Evolutionary conservation across 2,113 vertebrate species (phyloP).

Genomic region (Platycercus adscitus): DNA sequence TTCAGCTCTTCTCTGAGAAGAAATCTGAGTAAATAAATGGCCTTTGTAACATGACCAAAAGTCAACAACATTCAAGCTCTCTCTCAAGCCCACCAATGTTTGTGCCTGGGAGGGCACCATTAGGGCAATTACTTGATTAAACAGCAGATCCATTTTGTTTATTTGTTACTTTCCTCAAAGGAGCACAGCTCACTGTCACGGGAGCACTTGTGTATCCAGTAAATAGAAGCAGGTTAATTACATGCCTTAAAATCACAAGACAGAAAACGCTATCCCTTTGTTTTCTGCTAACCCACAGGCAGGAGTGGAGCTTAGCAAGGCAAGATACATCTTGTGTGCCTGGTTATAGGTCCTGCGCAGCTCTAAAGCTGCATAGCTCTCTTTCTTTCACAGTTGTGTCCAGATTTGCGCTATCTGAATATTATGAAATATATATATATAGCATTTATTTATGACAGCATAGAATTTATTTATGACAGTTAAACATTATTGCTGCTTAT

Average conservation of each 20-base stretch:
- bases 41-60: constrained; percentile 35
- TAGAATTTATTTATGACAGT: neutral
- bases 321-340: neutral
- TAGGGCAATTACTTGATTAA: constrained; percentile 56
- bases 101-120: constrained; percentile 19
- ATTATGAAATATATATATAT: neutral
- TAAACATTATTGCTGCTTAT: neutral
- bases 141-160: constrained; percentile 51
- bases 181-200: neutral
- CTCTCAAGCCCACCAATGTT: constrained; percentile 1
- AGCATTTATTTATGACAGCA: neutral
- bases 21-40: constrained; percentile 42
- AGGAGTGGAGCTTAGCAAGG: neutral
- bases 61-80: constrained; percentile 27
- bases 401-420: neutral
- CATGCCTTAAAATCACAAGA: constrained; percentile 15
- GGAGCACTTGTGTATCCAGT: constrained; percentile 22
- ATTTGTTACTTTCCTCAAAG: constrained; percentile 30
- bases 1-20: constrained; percentile 7
- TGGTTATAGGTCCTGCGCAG: neutral
- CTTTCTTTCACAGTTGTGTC: neutral
- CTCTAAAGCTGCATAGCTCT: neutral
- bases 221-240: constrained; percentile 47
- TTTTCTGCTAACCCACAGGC: neutral
- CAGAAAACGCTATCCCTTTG: neutral